Conservation (phyloP, 2,113 vertebrate species). For the Grammomys surdaster region DNA sequence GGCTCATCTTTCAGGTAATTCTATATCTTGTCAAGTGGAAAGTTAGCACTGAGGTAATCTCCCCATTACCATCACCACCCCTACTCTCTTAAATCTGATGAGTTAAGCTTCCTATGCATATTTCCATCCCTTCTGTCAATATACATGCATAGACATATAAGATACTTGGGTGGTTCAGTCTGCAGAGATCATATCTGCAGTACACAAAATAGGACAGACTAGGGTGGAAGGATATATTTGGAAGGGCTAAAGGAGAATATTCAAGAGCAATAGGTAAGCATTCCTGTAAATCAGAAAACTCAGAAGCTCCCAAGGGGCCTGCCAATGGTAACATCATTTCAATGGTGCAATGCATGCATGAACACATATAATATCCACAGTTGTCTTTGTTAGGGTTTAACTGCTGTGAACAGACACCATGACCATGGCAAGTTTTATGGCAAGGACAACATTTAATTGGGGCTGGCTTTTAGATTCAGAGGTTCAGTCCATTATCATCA, state of each 20-base stretch:
- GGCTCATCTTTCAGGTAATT: background rate
- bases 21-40: background rate
- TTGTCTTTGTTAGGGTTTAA: no score
- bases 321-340: background rate
- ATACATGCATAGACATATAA: background rate
- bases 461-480: no score
- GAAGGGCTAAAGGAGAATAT: background rate
- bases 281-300: background rate
- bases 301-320: background rate
- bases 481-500: no score
- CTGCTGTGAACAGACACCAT: no score
- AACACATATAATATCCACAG: no score
- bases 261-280: background rate
- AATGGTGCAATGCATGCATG: no score
- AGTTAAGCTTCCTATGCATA: background rate
- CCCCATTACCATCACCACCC: background rate
- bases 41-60: background rate
- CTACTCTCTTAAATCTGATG: background rate
- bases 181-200: background rate
- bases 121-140: background rate
- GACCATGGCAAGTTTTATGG: no score
- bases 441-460: no score
- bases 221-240: background rate
- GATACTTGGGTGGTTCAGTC: background rate
- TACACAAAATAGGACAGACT: background rate